Evolutionary conservation across 2,888 invertebrate genomes (phyloP).

Genomic region (Hypomecis punctinalis): DNA sequence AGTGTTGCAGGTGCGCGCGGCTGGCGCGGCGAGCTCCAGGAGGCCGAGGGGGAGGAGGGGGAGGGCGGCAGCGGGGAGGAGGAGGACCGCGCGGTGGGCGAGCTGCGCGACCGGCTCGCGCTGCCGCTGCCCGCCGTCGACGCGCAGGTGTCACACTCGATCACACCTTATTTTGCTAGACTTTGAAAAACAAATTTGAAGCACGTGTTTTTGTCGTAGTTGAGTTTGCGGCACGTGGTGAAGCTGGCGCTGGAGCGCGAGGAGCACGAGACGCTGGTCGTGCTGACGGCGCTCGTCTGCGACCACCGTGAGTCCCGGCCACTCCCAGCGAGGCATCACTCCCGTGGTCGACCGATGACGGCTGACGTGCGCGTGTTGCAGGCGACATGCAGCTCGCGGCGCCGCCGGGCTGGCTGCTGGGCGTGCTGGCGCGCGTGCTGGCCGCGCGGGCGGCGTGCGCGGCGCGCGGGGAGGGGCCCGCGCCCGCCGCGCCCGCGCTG

Average conservation of each 20-base stretch:
- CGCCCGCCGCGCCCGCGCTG: conserved; percentile 6
- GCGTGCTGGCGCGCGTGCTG: conserved; percentile 6
- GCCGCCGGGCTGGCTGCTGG: neutral
- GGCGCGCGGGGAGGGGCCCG: conserved; percentile 10
- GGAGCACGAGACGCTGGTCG: neutral
- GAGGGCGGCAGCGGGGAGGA: neutral
- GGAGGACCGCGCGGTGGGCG: neutral
- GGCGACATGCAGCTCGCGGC: neutral
- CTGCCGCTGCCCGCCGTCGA: conserved; percentile 2
- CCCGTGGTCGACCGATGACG: no score
- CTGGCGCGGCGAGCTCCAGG: neutral
- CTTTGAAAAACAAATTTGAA: neutral
- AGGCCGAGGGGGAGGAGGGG: neutral
- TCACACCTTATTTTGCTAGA: neutral
- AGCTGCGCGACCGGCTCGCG: neutral
- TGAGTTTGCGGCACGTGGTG: conserved; percentile 7
- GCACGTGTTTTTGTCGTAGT: conserved; percentile 4
- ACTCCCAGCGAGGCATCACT: no score
- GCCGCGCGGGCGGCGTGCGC: conserved; percentile 7
- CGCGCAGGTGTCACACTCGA: neutral
- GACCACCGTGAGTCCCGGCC: conserved; percentile 11
- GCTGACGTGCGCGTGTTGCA: neutral
- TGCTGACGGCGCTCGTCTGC: conserved; percentile 3
- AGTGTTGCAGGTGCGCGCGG: neutral
- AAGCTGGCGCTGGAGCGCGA: conserved; percentile 8